phyloP scores from a whole-genome alignment of 2,113 vertebrate species.

The Hippoglossus stenolepis region DNA sequence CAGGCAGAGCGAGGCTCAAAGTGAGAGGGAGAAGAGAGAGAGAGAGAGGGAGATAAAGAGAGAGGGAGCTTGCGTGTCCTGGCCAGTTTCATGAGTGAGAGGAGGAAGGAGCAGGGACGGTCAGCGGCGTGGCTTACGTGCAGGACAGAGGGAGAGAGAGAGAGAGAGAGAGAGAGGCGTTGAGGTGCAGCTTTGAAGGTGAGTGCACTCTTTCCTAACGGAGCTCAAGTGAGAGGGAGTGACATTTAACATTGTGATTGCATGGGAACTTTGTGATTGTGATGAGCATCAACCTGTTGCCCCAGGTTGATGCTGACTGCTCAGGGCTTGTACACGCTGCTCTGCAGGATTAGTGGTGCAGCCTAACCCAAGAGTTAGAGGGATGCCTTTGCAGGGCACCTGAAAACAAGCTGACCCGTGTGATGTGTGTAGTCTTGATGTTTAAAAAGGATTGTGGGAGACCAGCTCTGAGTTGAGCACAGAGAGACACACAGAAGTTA shows the following conservation, averaged over 20 bases:
- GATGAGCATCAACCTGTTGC: too few relatives aligned
- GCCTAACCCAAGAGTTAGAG: conserved; percentile 7
- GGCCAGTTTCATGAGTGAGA: conserved; percentile 46
- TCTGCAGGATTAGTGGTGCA: conserved; percentile 38
- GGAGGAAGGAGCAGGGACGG: conserved; percentile 39
- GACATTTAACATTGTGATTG: conserved; percentile 3
- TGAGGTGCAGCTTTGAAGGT: conserved; percentile 64
- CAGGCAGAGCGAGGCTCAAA: conserved; percentile 67
- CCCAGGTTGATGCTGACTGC: conserved; percentile 39
- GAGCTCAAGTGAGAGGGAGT: neutral
- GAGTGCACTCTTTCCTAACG: conserved; percentile 50
- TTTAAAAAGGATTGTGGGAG: conserved; percentile 22
- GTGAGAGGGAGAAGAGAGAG: conserved; percentile 51
- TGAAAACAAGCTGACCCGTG: conserved; percentile 32
- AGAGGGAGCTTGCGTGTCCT: conserved; percentile 56
- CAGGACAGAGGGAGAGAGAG: conserved; percentile 27
- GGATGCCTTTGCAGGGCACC: conserved; percentile 2
- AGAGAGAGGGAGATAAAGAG: conserved; percentile 22
- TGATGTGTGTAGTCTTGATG: conserved; percentile 23
- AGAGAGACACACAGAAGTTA: conserved; percentile 1
- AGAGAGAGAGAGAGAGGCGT: conserved; percentile 43
- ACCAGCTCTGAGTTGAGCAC: conserved; percentile 14
- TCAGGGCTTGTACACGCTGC: conserved; percentile 29
- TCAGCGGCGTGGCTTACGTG: conserved; percentile 40
- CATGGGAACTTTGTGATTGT: conserved; percentile 12